Evolutionary conservation across 2,113 vertebrate genomes (phyloP).

Genomic region (Eulacestoma nigropectus): DNA sequence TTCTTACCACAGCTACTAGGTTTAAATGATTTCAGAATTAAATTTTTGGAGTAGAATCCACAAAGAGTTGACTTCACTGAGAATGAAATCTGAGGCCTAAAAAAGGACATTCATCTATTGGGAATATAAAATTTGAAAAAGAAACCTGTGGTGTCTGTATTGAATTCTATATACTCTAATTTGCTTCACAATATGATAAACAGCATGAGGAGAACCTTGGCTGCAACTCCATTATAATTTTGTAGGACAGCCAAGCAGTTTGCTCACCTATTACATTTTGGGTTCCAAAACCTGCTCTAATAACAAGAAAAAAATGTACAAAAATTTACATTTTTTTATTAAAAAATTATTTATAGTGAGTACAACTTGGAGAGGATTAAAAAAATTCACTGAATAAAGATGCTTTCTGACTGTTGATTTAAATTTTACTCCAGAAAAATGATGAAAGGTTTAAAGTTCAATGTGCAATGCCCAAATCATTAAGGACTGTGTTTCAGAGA

Average conservation of each 20-base stretch:
- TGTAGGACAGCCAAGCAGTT: background rate
- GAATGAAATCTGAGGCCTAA: background rate
- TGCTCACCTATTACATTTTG: background rate
- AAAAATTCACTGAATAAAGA: slow-evolving; percentile 22
- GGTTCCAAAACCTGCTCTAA: background rate
- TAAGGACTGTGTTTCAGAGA: slow-evolving; percentile 43
- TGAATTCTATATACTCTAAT: background rate
- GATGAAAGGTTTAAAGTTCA: slow-evolving; percentile 33
- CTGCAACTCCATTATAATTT: background rate
- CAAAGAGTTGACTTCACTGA: background rate
- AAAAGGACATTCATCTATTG: background rate
- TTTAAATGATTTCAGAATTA: background rate
- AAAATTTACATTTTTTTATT: background rate
- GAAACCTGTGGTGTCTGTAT: background rate
- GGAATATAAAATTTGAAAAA: background rate
- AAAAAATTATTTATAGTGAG: slow-evolving; percentile 16
- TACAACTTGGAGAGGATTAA: slow-evolving; percentile 38
- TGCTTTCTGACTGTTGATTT: slow-evolving; percentile 54
- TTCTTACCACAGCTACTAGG: background rate
- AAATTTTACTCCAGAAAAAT: slow-evolving; percentile 65
- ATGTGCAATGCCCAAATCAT: background rate
- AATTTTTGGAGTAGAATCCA: background rate
- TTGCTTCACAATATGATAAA: background rate
- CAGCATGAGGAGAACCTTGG: background rate
- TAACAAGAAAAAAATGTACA: background rate